Evolutionary conservation across 1,140 invertebrate genomes (phyloP), one percentile per base, ranked within the genome.

Genomic region (Theocolax elegans): DNA sequence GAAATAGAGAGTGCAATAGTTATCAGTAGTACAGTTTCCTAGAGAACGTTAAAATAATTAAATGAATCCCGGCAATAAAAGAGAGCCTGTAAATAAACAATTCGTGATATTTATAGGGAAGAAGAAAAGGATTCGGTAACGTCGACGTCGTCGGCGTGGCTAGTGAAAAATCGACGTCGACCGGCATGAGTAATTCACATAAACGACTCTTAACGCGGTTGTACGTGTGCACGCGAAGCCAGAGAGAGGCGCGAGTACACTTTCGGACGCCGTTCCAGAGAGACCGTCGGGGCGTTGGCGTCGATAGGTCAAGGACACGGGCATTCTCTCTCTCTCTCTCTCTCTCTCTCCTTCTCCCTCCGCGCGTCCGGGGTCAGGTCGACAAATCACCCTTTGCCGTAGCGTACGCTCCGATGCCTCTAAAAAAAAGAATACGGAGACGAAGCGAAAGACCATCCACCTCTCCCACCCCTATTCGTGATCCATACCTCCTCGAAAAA

Each of bases 301-400:
- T 81, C 81, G 79, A 85, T 84, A 86, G 84, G 84, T 85, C 84
- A 85, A 85, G 84, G 83, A 84, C 84, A 77, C 77, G 78, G 77
- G 77, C 54, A 48, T 40, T 56, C 59, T 51, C 64, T 65, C 70
- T 65, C 62, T 67, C 71, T 58, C 65, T 63, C 56, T 51, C 49
- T 62, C 21, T 59, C 59, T 62, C 53, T 66, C 7, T 54, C 63
- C 53, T 49, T 46, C 51, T 38, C 23, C 31, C 23, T 60, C 21
- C 56, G n/a, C 31, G 29, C 23, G 35, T 19, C 79, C 83, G 79
- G 81, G 83, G 82, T 85, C 82, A 83, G 78, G 80, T 83, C 82
- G 81, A 83, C 83, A 82, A 85, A 85, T 85, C 83, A 84, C 83
- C 83, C 83, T 84, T 83, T 84, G 77, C 81, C 73, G 71, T 74